Evolutionary conservation across 2,797 vertebrate genomes (phyloP).

Genomic region (Pogoniulus pusillus): DNA sequence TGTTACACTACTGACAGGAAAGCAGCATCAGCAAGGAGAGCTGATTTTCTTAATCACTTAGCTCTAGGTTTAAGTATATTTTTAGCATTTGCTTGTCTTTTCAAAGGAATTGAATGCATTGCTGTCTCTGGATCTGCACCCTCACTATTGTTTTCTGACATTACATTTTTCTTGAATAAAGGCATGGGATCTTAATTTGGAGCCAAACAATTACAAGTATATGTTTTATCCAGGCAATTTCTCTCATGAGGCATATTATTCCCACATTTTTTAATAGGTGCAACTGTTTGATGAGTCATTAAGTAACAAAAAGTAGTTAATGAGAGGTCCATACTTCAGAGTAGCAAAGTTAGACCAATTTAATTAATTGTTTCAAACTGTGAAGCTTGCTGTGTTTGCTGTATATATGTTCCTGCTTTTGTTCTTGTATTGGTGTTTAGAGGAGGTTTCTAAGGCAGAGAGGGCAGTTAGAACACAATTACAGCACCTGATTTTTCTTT

Average conservation of each 20-base stretch:
- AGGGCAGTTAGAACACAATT: background rate
- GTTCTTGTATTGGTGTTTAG: background rate
- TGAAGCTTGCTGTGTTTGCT: background rate
- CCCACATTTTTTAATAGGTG: background rate
- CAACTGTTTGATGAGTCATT: background rate
- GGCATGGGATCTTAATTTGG: background rate
- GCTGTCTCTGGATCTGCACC: background rate
- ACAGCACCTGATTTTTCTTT: background rate
- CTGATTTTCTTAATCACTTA: background rate
- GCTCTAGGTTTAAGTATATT: background rate
- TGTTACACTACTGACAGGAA: background rate
- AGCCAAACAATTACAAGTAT: background rate
- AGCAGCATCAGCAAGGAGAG: background rate
- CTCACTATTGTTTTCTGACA: background rate
- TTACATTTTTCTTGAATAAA: rapidly evolving
- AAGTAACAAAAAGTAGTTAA: background rate
- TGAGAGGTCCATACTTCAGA: background rate
- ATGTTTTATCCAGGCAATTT: background rate
- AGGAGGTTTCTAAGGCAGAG: background rate
- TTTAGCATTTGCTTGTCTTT: background rate
- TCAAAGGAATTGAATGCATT: background rate
- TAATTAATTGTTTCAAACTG: background rate
- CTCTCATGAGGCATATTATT: background rate
- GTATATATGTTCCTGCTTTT: background rate
- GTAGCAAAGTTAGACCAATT: background rate